Base-by-base conservation (phyloP, 2,113 vertebrate species). In the Pseudorectes ferrugineus region DNA sequence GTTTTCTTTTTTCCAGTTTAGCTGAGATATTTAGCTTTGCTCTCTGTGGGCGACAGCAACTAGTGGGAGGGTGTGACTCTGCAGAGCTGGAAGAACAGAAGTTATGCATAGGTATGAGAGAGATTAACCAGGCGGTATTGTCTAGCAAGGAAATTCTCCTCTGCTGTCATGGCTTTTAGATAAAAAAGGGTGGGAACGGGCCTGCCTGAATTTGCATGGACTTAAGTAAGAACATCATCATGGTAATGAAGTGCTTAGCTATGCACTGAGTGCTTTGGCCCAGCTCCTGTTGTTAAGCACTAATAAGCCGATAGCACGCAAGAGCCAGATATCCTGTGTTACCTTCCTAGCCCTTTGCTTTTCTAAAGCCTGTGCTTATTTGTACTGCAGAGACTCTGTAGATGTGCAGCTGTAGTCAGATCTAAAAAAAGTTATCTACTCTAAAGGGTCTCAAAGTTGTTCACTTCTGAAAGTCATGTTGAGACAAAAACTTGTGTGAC, bases 161-260 rank as follows among this genome's bases (percentile, higher is more conserved):
- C 83, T 4, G 1, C 87, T 90, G 81, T 88, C 85, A 52, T 16
- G 92, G 45, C 57, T 82, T 91, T 92, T 54, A 92, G 87, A 93
- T 89, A 94, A 94, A 94, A 96, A 89, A 88, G 85, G 84, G 89
- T 95, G 92, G 81, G 89, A 95, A 88, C 10, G 38, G 94, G 85
- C 89, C 89, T 95, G 85, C 63, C 89, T 62, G 89, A 96, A 95
- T 94, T 91, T 91, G 93, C 85, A 77, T 89, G 93, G 87, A 21
- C 46, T 95, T 95, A 95, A 83, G 79, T 59, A 88, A 94, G 83
- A 82, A 31, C 38, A 54, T 81, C 81, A 48, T 87, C n/a, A 23
- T 9, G 42, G 66, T 68, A 89, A 87, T 75, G 84, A 94, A 91
- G 84, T 66, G 87, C 89, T 95, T 91, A 79, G 77, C 74, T 65